Percentiles rank a stretch among this genome's conserved stretches.
phyloP scores from a whole-genome alignment of 2,113 vertebrate species.

The Oostethus manadensis region DNA sequence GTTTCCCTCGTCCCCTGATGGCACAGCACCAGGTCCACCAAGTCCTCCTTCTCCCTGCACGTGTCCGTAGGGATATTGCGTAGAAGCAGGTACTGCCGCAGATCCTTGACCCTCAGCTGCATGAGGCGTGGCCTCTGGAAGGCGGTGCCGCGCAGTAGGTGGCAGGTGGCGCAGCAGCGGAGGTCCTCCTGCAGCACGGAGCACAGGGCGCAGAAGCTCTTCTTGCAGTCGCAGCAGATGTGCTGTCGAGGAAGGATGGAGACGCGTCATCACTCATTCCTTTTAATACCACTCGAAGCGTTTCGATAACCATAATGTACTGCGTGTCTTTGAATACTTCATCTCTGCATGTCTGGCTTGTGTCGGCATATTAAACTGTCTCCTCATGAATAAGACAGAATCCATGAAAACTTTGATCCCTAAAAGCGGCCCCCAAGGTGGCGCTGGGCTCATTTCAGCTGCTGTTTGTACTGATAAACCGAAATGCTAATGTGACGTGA shows the following conservation, averaged over 20 bases:
- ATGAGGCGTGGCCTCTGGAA: slow-evolving; percentile 91
- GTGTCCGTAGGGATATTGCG: slow-evolving; percentile 89
- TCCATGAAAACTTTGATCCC: slow-evolving; percentile 6
- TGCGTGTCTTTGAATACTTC: not conserved
- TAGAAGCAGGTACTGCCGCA: slow-evolving; percentile 90
- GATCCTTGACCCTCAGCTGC: slow-evolving; percentile 89
- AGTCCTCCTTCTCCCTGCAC: slow-evolving; percentile 92
- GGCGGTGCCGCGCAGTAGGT: slow-evolving; percentile 84
- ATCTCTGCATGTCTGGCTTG: slow-evolving; percentile 3
- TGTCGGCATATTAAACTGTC: slow-evolving; percentile 17
- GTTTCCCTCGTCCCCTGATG: slow-evolving; percentile 71
- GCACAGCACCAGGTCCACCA: slow-evolving; percentile 92
- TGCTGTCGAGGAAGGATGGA: slow-evolving; percentile 68
- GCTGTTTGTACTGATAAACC: slow-evolving; percentile 3
- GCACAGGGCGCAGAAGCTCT: slow-evolving; percentile 91
- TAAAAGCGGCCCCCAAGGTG: slow-evolving; percentile 18
- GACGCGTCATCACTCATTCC: slow-evolving; percentile 10
- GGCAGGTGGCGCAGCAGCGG: slow-evolving; percentile 85
- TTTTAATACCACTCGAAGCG: slow-evolving; percentile 4
- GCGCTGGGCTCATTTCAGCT: not conserved
- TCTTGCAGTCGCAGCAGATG: slow-evolving; percentile 92
- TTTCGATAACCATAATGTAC: not conserved
- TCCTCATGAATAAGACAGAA: slow-evolving; percentile 28
- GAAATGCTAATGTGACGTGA: slow-evolving; percentile 3
- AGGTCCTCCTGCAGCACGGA: slow-evolving; percentile 86